phyloP scores from a whole-genome alignment of 2,797 vertebrate species.

The Anas capensis region DNA sequence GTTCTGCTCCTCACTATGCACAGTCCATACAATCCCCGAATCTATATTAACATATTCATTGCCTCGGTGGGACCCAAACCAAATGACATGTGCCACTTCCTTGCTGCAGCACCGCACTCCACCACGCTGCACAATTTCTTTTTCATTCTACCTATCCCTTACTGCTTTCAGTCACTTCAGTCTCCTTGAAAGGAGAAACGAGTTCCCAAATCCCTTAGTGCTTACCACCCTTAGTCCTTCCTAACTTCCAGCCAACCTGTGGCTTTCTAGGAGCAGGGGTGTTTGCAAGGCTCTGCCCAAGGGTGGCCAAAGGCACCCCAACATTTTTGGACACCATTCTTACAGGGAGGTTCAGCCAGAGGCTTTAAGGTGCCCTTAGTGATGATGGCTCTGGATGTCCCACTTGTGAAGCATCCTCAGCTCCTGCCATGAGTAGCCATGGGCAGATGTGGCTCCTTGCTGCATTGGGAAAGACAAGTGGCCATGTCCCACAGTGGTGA shows the following conservation, averaged over 20 bases:
- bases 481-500: not conserved
- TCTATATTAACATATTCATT: not conserved
- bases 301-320: not conserved
- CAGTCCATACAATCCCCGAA: not conserved
- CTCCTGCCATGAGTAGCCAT: fast-evolving
- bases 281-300: not conserved
- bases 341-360: not conserved
- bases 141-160: not conserved
- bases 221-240: not conserved
- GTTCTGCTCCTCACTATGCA: not conserved
- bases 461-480: not conserved
- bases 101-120: not conserved
- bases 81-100: not conserved
- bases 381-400: not conserved
- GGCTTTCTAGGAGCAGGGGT: not conserved
- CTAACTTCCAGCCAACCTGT: not conserved
- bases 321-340: not conserved
- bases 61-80: not conserved
- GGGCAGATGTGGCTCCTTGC: not conserved
- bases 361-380: not conserved
- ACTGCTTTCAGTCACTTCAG: not conserved
- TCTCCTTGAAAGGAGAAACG: not conserved
- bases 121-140: not conserved
- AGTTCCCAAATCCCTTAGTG: not conserved
- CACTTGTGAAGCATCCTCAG: not conserved